Evolutionary conservation across 1,140 invertebrate genomes (phyloP).

Genomic region (Macrotrachela quadricornifera): DNA sequence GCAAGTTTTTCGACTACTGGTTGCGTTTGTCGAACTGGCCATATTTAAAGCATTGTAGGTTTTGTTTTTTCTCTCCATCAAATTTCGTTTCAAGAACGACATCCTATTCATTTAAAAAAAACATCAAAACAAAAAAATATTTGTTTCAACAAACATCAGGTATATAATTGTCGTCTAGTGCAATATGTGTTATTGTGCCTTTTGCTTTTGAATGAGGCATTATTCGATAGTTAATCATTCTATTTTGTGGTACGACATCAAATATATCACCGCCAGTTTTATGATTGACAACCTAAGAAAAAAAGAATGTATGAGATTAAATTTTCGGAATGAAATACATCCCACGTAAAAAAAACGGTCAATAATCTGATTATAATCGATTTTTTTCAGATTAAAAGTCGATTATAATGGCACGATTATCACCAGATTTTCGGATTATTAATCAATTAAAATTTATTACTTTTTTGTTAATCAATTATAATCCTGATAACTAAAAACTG

Average conservation of each 20-base stretch:
- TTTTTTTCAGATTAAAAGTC: too few relatives aligned
- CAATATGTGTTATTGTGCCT: constrained; percentile 83
- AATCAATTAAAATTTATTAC: too few relatives aligned
- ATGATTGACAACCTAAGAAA: constrained; percentile 71
- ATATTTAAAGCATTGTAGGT: constrained; percentile 46
- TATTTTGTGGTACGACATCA: constrained; percentile 85
- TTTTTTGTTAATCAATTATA: too few relatives aligned
- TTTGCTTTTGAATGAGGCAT: constrained; percentile 74
- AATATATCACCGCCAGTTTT: constrained; percentile 93
- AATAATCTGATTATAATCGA: too few relatives aligned
- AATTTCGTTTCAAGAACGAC: constrained; percentile 88
- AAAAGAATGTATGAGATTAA: too few relatives aligned
- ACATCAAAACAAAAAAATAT: too few relatives aligned
- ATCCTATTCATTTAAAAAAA: constrained; percentile 52
- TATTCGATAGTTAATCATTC: constrained; percentile 85
- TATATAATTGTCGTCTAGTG: constrained; percentile 77
- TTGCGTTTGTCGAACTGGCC: constrained; percentile 82
- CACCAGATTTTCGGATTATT: too few relatives aligned
- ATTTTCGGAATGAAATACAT: too few relatives aligned
- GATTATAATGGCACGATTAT: too few relatives aligned
- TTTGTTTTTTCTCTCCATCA: constrained; percentile 74
- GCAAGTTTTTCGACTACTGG: constrained; percentile 90
- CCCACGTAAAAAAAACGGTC: too few relatives aligned
- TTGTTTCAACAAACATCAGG: constrained; percentile 36
- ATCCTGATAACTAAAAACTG: too few relatives aligned